phyloP scores from a whole-genome alignment of 2,113 vertebrate genomes.

The Pavo muticus region DNA sequence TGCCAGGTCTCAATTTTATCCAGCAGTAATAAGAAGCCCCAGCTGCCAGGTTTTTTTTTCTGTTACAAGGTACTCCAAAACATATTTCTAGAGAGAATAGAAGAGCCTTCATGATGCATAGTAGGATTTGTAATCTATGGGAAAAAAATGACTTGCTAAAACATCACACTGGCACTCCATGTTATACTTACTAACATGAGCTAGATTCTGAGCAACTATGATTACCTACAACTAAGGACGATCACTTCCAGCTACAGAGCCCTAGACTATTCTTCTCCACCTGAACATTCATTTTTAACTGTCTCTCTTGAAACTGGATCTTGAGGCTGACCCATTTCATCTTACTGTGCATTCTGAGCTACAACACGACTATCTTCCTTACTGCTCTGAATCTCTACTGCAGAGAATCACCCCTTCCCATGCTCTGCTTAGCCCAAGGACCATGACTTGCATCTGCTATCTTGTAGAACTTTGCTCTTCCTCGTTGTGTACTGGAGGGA shows the following conservation, averaged over 20 bases:
- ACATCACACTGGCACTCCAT: not conserved
- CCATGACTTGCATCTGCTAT: not conserved
- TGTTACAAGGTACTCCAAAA: not conserved
- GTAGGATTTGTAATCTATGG: no score
- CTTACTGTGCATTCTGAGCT: not conserved
- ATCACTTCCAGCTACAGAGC: not conserved
- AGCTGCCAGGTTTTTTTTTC: not conserved
- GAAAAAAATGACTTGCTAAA: not conserved
- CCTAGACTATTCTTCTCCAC: not conserved
- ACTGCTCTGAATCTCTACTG: not conserved
- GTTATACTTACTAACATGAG: not conserved
- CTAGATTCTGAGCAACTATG: not conserved
- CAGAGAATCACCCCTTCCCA: not conserved
- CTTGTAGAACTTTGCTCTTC: not conserved
- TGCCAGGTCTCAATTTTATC: not conserved
- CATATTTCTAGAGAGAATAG: not conserved
- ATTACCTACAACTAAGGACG: not conserved
- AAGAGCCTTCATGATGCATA: not conserved
- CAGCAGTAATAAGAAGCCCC: not conserved
- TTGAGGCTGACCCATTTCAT: not conserved
- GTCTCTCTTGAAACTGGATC: not conserved
- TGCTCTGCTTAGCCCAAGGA: no score
- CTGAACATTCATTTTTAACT: not conserved
- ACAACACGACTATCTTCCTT: accelerated
- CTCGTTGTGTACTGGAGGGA: not conserved